phyloP scores from a whole-genome alignment of 2,113 vertebrate genomes.

The Columba livia region DNA sequence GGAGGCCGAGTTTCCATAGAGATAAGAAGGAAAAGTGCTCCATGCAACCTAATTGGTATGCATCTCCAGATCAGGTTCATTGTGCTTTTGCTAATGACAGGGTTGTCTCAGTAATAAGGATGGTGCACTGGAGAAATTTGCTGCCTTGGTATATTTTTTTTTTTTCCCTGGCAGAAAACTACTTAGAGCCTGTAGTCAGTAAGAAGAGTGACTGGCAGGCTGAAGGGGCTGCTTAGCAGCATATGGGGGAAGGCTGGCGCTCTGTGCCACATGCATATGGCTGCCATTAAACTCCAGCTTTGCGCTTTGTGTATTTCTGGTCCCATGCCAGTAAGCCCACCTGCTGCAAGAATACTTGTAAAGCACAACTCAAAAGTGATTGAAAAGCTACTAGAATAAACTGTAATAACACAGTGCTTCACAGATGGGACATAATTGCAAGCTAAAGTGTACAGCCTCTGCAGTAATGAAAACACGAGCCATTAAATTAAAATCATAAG shows the following conservation, averaged over 20 bases:
- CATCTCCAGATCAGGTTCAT: constrained; percentile 88
- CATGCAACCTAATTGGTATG: constrained; percentile 90
- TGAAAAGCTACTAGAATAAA: constrained; percentile 89
- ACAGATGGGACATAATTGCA: constrained; percentile 88
- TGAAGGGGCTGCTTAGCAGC: constrained; percentile 82
- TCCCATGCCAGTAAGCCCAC: constrained; percentile 85
- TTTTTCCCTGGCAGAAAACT: constrained; percentile 84
- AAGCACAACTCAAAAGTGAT: constrained; percentile 89
- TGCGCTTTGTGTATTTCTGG: constrained; percentile 86
- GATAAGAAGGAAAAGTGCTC: constrained; percentile 86
- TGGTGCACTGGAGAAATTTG: constrained; percentile 90
- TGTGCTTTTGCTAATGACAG: constrained; percentile 92
- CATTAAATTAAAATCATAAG: constrained; percentile 90
- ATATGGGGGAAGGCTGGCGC: constrained; percentile 84
- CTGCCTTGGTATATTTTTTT: constrained; percentile 83
- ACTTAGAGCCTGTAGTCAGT: constrained; percentile 85
- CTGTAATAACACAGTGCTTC: constrained; percentile 87
- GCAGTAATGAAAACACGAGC: constrained; percentile 85
- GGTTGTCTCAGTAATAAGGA: constrained; percentile 90
- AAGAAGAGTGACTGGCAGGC: constrained; percentile 86
- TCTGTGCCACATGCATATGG: constrained; percentile 82
- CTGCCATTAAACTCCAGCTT: constrained; percentile 88
- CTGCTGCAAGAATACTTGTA: constrained; percentile 90
- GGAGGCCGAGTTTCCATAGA: constrained; percentile 87
- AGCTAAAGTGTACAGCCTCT: constrained; percentile 86